These are phyloP conservation scores for Amiota communis DNA, from an alignment of 2,888 invertebrate species.

Conservation along the genomic window DNA sequence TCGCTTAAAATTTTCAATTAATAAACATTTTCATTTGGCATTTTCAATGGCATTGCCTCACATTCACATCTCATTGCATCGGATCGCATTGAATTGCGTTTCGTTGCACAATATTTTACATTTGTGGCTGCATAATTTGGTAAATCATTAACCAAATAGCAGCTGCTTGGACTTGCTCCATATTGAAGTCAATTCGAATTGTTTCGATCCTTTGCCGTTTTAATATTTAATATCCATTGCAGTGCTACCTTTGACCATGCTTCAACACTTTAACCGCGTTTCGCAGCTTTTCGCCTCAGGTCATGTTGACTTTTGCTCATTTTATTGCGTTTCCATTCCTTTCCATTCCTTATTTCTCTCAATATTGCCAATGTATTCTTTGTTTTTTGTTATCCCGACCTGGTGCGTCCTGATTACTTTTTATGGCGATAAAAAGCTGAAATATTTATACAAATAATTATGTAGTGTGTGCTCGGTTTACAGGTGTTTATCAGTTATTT, in stretches of 20 bases:
- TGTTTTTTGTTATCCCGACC: no score
- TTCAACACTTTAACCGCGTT: not conserved
- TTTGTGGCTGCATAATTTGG: slow-evolving; percentile 64
- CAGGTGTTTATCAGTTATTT: no score
- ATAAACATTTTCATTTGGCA: slow-evolving; percentile 55
- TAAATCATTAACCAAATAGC: slow-evolving; percentile 58
- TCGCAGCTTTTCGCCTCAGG: not conserved
- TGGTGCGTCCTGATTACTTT: no score
- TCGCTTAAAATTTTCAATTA: slow-evolving; percentile 59
- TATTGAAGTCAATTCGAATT: not conserved
- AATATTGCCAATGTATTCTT: not conserved
- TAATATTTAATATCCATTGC: not conserved
- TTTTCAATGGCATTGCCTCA: not conserved
- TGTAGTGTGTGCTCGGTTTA: no score
- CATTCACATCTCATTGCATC: no score
- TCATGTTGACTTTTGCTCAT: not conserved
- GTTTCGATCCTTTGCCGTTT: not conserved
- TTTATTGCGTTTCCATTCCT: not conserved
- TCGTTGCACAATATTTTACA: slow-evolving; percentile 53
- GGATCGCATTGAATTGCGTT: slow-evolving; percentile 30
- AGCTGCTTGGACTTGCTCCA: not conserved
- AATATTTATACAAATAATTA: no score
- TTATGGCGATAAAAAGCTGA: no score
- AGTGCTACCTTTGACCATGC: not conserved
- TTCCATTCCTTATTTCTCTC: not conserved